Evolutionary conservation across 1,140 invertebrate species (phyloP).

Genomic region (Ditylenchus dipsaci): DNA sequence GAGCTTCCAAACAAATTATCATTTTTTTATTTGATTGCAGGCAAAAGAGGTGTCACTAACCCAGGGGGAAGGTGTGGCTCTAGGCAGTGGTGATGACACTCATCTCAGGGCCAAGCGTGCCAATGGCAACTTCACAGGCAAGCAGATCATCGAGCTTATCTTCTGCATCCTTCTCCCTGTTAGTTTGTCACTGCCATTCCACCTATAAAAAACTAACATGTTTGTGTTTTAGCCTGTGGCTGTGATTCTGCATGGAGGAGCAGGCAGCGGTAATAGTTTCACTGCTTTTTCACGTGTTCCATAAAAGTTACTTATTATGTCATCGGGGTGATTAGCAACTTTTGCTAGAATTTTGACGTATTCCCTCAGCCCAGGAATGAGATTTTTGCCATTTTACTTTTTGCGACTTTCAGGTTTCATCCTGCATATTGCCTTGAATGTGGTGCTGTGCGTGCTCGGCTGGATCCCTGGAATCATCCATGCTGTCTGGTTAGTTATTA

Average conservation of each 20-base stretch:
- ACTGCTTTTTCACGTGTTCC: too few relatives aligned
- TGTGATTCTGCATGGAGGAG: conserved; percentile 14
- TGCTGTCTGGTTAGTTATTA: conserved; percentile 21
- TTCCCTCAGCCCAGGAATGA: too few relatives aligned
- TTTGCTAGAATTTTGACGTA: too few relatives aligned
- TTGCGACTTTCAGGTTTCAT: too few relatives aligned
- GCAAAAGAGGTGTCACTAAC: too few relatives aligned
- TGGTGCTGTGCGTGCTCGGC: conserved; percentile 21
- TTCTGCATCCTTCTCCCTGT: conserved; percentile 21
- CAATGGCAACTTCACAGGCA: background rate
- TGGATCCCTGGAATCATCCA: conserved; percentile 30
- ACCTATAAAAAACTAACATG: background rate
- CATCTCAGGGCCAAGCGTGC: background rate
- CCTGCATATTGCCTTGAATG: conserved; percentile 11
- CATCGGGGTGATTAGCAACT: too few relatives aligned
- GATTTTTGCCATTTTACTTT: too few relatives aligned
- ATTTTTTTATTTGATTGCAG: too few relatives aligned
- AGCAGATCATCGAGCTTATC: conserved; percentile 15
- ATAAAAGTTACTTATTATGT: too few relatives aligned
- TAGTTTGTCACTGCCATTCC: conserved; percentile 1
- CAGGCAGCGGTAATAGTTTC: too few relatives aligned
- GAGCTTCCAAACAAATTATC: too few relatives aligned
- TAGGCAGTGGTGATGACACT: background rate
- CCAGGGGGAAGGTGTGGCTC: too few relatives aligned
- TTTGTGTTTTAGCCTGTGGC: conserved; percentile 17